phyloP scores from a whole-genome alignment of 2,888 invertebrate genomes.

The Eristalis intricaria region DNA sequence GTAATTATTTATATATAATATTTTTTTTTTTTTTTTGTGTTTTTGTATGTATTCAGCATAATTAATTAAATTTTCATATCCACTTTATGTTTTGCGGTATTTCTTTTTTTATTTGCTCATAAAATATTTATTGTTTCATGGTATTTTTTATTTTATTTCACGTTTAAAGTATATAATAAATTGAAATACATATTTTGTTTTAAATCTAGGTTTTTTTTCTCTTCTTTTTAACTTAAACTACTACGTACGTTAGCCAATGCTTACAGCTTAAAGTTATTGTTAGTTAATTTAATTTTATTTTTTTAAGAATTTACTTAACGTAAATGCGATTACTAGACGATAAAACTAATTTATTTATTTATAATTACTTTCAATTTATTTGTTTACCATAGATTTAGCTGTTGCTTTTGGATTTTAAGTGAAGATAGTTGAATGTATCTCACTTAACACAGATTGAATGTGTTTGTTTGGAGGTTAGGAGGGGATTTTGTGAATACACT shows the following conservation, averaged over 20 bases:
- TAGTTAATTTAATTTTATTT: conserved; percentile 3
- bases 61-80: conserved; percentile 23
- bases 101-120: conserved; percentile 27
- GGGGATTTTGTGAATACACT: neutral
- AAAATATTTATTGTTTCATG: conserved; percentile 44
- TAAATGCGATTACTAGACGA: conserved; percentile 39
- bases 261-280: conserved; percentile 29
- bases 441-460: conserved; percentile 39
- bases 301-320: conserved; percentile 41
- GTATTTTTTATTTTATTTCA: conserved; percentile 47
- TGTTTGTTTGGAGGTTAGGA: neutral
- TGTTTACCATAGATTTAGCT: conserved; percentile 24
- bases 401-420: conserved; percentile 9
- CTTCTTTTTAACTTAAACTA: conserved; percentile 53
- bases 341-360: conserved; percentile 42
- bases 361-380: conserved; percentile 13
- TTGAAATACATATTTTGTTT: conserved; percentile 59
- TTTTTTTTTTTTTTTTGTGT: conserved; percentile 49
- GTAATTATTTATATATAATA: conserved; percentile 53
- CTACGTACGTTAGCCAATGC: conserved; percentile 67
- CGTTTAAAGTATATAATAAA: conserved; percentile 53
- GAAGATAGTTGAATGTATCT: conserved; percentile 27
- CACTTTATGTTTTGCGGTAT: conserved; percentile 15
- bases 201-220: neutral
- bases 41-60: conserved; percentile 67